These are phyloP conservation scores for Eulithis testata DNA, from an alignment of 2,888 invertebrate species.

Conservation along the genomic window DNA sequence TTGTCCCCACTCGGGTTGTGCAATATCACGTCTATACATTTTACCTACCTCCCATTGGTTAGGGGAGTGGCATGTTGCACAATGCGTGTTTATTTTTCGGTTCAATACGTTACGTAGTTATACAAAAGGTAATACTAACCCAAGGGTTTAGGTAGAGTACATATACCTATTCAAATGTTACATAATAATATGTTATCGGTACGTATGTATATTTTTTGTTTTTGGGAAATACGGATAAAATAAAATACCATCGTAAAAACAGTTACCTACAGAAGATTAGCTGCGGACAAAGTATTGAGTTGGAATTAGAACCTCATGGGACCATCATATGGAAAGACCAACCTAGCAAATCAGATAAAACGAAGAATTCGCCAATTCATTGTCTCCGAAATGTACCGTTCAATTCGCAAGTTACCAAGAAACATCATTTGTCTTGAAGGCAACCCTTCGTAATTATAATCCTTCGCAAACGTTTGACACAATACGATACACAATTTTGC, in stretches of 20 bases:
- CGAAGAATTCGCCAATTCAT: conserved; percentile 40
- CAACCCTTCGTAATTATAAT: conserved; percentile 50
- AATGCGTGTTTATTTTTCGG: conserved; percentile 16
- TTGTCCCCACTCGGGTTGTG: conserved; percentile 21
- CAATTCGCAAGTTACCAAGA: conserved; percentile 47
- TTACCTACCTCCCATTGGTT: conserved; percentile 4
- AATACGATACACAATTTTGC: conserved; percentile 49
- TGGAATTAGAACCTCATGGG: conserved; percentile 25
- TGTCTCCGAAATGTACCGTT: conserved; percentile 44
- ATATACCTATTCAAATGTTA: too few relatives aligned
- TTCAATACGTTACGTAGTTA: neutral
- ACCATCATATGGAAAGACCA: conserved; percentile 26
- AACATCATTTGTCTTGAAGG: conserved; percentile 42
- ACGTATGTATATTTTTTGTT: too few relatives aligned
- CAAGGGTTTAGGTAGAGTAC: neutral
- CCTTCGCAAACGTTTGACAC: conserved; percentile 52
- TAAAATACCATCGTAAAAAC: too few relatives aligned
- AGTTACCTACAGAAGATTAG: too few relatives aligned
- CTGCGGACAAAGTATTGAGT: too few relatives aligned
- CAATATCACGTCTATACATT: conserved; percentile 15
- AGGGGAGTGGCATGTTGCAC: conserved; percentile 33
- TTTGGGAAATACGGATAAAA: too few relatives aligned
- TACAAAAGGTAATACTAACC: neutral
- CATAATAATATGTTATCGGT: too few relatives aligned
- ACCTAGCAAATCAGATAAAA: conserved; percentile 40